A percentile compares a stretch with the other conserved stretches of the same genome.
These are phyloP conservation scores for Caranx melampygus DNA, from an alignment of 2,113 vertebrate species.

Conservation along the genomic window DNA sequence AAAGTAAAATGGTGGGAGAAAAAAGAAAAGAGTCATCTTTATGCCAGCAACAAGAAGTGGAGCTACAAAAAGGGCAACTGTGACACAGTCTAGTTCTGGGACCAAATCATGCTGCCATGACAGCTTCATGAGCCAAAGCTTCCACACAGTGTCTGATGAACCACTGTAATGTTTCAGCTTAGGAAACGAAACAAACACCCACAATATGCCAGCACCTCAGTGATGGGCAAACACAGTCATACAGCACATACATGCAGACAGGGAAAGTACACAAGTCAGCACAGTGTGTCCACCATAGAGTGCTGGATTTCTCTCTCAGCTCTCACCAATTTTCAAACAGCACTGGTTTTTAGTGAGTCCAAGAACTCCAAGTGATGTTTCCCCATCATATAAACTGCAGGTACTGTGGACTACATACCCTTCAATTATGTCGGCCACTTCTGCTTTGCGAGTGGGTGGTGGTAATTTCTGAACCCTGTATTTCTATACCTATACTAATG, in stretches of 20 bases:
- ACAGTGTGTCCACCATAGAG: not conserved
- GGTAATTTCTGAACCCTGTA: not conserved
- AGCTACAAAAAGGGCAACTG: not conserved
- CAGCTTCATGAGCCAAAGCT: not conserved
- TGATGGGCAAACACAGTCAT: not conserved
- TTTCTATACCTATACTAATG: too few species aligned
- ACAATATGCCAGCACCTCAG: not conserved
- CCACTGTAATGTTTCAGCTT: not conserved
- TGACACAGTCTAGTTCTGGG: not conserved
- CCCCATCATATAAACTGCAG: constrained; percentile 5
- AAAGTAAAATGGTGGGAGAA: not conserved
- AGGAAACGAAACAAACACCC: not conserved
- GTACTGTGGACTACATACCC: not conserved
- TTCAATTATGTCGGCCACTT: constrained; percentile 12
- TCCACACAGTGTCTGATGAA: not conserved
- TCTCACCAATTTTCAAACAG: constrained; percentile 2
- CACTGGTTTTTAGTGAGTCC: not conserved
- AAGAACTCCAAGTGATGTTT: not conserved
- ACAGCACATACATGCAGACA: not conserved
- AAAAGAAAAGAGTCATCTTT: not conserved
- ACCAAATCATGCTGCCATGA: not conserved
- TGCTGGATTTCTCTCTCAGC: constrained; percentile 4
- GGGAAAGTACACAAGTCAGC: not conserved
- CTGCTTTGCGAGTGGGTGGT: not conserved
- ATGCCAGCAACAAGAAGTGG: not conserved